These are phyloP conservation scores for Brachionus manjavacas DNA, from an alignment of 1,140 invertebrate genomes.

Conservation along the genomic window DNA sequence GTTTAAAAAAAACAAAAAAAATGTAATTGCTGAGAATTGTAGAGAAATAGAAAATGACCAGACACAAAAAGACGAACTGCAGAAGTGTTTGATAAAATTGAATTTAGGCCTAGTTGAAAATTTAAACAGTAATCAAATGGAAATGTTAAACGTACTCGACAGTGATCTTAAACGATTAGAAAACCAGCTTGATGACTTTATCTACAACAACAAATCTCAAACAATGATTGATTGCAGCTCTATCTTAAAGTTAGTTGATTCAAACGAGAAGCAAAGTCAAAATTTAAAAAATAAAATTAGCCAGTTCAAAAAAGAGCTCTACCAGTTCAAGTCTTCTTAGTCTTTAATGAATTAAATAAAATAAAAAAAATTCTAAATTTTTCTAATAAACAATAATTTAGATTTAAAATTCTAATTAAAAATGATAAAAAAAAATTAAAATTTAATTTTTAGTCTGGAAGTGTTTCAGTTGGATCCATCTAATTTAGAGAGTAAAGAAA, in stretches of 20 bases:
- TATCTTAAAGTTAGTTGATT: neutral
- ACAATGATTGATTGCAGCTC: neutral
- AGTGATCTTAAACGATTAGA: neutral
- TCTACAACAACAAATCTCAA: neutral
- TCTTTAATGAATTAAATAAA: neutral
- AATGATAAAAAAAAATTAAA: neutral
- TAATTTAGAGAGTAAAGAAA: neutral
- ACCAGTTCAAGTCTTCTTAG: neutral
- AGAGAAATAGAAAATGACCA: neutral
- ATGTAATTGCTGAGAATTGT: neutral
- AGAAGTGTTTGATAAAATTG: neutral
- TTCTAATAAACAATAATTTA: neutral
- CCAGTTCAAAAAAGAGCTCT: neutral
- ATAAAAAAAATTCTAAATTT: neutral
- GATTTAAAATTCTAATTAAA: slow-evolving; percentile 18
- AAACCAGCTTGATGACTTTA: slow-evolving; percentile 16
- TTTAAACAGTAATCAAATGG: neutral
- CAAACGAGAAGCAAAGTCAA: neutral
- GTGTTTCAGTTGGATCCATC: neutral
- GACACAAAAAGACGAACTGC: neutral
- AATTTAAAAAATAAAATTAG: neutral
- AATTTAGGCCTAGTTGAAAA: slow-evolving; percentile 5
- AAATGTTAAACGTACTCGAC: neutral
- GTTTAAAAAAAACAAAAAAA: neutral
- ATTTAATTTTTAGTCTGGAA: slow-evolving; percentile 9